Conservation (phyloP, 2,888 invertebrate genomes). For the Lepidochitona cinerea region DNA sequence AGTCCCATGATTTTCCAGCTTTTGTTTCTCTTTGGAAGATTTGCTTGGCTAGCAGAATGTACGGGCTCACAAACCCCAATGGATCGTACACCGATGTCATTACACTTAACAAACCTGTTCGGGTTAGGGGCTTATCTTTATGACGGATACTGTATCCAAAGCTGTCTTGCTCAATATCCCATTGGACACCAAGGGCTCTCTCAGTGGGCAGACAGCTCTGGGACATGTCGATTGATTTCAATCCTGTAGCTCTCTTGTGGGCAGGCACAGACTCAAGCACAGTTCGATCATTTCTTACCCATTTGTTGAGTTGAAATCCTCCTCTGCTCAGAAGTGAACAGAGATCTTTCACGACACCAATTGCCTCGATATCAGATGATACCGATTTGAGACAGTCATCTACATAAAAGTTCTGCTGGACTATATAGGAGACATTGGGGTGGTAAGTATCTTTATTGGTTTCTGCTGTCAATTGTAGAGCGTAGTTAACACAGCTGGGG, state of each 20-base stretch:
- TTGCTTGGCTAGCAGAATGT: background rate
- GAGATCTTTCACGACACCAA: conserved; percentile 15
- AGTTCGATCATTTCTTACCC: background rate
- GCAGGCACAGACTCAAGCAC: background rate
- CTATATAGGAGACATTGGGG: background rate
- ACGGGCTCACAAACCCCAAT: background rate
- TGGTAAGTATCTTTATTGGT: background rate
- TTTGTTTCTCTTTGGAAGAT: background rate
- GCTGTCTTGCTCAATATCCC: background rate
- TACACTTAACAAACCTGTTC: background rate
- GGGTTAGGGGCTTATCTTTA: background rate
- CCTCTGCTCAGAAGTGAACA: conserved; percentile 13
- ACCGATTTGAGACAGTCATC: conserved; percentile 29
- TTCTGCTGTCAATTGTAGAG: background rate
- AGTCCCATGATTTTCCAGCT: background rate
- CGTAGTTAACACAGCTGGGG: background rate
- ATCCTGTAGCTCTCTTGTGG: background rate
- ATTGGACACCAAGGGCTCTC: background rate
- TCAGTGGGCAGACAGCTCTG: background rate
- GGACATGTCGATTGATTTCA: background rate
- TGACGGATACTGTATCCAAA: conserved; percentile 16
- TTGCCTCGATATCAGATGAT: conserved; percentile 9
- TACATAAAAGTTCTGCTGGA: conserved; percentile 15
- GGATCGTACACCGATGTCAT: conserved; percentile 1
- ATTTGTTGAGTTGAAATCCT: background rate